Evolutionary conservation across 2,113 vertebrate genomes (phyloP).

Genomic region (Erpornis zantholeuca): DNA sequence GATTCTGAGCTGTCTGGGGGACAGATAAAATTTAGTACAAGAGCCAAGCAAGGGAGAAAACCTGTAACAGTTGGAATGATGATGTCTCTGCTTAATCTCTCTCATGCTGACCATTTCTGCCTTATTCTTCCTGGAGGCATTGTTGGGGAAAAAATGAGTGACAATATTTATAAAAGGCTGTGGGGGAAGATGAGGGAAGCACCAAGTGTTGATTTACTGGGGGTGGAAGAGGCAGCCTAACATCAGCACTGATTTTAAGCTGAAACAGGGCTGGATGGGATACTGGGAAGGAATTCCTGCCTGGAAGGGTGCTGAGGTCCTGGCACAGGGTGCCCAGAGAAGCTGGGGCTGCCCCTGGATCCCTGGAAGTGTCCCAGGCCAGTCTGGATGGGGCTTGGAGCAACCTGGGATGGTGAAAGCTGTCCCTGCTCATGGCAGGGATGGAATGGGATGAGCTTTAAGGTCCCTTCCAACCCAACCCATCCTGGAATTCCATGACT

Average conservation of each 20-base stretch:
- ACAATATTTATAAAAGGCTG: background rate
- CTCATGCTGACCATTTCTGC: background rate
- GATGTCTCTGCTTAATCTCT: background rate
- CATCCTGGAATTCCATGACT: background rate
- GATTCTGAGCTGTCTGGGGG: background rate
- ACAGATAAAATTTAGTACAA: background rate
- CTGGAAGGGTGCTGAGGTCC: fast-evolving
- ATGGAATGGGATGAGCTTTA: background rate
- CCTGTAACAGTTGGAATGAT: background rate
- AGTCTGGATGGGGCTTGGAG: fast-evolving
- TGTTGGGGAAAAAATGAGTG: background rate
- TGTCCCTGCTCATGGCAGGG: fast-evolving
- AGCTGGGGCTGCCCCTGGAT: background rate
- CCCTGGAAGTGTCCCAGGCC: background rate
- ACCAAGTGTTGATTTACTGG: background rate
- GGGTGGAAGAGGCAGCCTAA: background rate
- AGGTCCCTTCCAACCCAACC: background rate
- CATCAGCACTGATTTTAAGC: background rate
- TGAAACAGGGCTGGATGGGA: background rate
- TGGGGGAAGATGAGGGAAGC: background rate
- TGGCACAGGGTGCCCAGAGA: background rate
- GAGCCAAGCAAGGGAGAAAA: background rate
- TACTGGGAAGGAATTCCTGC: background rate
- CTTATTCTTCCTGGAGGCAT: background rate
- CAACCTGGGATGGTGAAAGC: fast-evolving